These are phyloP conservation scores for Cathartes aura DNA, from an alignment of 2,113 vertebrate genomes.

Conservation along the genomic window DNA sequence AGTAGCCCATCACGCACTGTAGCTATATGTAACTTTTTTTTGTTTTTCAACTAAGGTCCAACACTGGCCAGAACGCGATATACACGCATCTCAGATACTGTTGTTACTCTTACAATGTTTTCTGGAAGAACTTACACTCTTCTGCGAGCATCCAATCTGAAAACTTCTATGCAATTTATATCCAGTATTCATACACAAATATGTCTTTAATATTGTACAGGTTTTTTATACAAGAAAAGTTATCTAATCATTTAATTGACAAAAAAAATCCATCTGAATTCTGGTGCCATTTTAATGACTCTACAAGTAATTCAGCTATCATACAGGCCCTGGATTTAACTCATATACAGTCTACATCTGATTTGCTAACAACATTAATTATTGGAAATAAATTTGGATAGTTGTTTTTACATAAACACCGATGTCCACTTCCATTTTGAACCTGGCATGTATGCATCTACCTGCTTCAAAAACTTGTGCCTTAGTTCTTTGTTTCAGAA, in stretches of 20 bases:
- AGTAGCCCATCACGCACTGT: neutral
- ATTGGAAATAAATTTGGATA: neutral
- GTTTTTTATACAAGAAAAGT: neutral
- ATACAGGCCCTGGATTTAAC: neutral
- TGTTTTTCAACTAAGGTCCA: neutral
- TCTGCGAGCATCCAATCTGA: neutral
- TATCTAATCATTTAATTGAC: neutral
- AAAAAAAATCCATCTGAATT: neutral
- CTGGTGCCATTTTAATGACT: neutral
- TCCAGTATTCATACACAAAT: neutral
- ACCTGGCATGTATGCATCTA: neutral
- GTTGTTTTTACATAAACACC: neutral
- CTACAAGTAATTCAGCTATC: neutral
- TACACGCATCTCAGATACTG: neutral
- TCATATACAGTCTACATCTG: neutral
- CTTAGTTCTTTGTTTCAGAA: neutral
- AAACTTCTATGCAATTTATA: neutral
- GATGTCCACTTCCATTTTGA: neutral
- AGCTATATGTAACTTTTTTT: neutral
- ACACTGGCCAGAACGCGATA: rapidly evolving
- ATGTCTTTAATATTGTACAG: neutral
- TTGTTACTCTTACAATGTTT: neutral
- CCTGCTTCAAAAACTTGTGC: neutral
- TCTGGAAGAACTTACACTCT: neutral
- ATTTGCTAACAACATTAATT: neutral